Evolutionary conservation across 2,797 vertebrate genomes (phyloP).

Genomic region (Gambusia yucatana): DNA sequence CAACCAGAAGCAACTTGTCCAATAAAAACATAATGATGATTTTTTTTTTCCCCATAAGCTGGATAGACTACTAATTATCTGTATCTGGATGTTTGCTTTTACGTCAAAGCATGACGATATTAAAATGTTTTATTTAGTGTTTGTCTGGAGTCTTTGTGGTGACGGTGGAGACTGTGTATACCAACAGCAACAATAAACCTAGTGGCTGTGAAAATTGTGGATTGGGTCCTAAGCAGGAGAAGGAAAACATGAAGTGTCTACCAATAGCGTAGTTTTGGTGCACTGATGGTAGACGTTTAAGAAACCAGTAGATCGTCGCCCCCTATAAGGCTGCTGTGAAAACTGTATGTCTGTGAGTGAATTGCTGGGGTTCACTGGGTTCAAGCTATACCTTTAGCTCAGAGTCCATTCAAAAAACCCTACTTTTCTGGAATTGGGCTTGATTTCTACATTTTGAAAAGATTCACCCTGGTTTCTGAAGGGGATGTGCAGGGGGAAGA

Average conservation of each 20-base stretch:
- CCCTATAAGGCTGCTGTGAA: not conserved
- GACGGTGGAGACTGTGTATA: not conserved
- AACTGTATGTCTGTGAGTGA: not conserved
- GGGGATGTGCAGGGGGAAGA: not conserved
- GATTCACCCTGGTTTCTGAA: not conserved
- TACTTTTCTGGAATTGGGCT: not conserved
- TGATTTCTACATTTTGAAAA: not conserved
- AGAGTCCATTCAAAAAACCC: not conserved
- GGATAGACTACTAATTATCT: too few relatives aligned
- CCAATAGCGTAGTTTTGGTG: not conserved
- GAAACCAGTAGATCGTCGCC: not conserved
- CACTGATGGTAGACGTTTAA: not conserved
- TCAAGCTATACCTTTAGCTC: not conserved
- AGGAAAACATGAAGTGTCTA: not conserved
- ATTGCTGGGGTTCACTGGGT: not conserved
- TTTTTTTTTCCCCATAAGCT: too few relatives aligned
- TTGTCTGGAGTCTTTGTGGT: not conserved
- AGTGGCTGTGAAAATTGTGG: not conserved
- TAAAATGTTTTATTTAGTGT: not conserved
- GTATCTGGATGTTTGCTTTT: too few relatives aligned
- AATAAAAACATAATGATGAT: too few relatives aligned
- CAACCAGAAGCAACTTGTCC: too few relatives aligned
- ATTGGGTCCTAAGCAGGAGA: not conserved
- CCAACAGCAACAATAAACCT: not conserved
- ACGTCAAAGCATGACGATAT: too few relatives aligned